phyloP scores from a whole-genome alignment of 2,888 invertebrate species.

The Orchesellides sinensis region DNA sequence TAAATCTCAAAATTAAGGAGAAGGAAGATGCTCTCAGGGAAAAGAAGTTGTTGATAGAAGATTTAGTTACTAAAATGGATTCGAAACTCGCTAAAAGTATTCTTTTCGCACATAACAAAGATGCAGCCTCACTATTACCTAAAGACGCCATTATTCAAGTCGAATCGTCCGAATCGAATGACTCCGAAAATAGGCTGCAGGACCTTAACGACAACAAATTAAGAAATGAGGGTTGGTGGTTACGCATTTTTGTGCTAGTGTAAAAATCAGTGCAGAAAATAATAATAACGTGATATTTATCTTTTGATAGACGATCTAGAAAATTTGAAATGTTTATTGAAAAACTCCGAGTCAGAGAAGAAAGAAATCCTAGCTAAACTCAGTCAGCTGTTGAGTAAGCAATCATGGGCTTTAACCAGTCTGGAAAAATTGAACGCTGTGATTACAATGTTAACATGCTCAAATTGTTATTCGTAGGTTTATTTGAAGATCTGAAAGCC shows the following conservation, averaged over 20 bases:
- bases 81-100: conserved; percentile 66
- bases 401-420: too few species aligned
- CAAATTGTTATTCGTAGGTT: conserved; percentile 59
- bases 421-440: too few species aligned
- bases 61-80: conserved; percentile 71
- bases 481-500: conserved; percentile 74
- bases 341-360: conserved; percentile 76
- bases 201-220: conserved; percentile 63
- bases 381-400: conserved; percentile 77
- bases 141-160: conserved; percentile 50
- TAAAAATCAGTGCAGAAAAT: too few species aligned
- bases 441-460: not conserved
- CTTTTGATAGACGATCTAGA: conserved; percentile 70
- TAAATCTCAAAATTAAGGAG: conserved; percentile 80
- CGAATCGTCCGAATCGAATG: conserved; percentile 52
- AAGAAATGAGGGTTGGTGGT: conserved; percentile 47
- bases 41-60: conserved; percentile 77
- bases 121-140: conserved; percentile 41
- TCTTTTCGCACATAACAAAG: conserved; percentile 65
- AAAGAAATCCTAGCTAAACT: conserved; percentile 77
- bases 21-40: conserved; percentile 79
- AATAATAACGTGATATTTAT: too few species aligned
- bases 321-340: conserved; percentile 76
- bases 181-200: conserved; percentile 52
- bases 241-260: too few species aligned